phyloP scores from a whole-genome alignment of 2,888 invertebrate species.

The Ptychoptera albimana region DNA sequence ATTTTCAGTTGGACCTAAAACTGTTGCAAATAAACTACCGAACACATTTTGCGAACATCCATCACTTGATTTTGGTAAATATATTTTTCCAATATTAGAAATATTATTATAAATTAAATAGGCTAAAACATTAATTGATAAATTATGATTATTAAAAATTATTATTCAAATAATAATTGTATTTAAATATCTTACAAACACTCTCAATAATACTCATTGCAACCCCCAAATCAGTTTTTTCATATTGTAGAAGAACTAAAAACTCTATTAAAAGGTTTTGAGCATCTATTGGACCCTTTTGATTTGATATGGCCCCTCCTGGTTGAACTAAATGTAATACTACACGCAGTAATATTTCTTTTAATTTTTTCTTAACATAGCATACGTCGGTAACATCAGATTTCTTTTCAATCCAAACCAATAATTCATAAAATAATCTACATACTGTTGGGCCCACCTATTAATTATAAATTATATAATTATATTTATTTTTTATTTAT shows the following conservation, averaged over 20 bases:
- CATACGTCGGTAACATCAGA: constrained; percentile 38
- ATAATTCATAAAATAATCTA: constrained; percentile 52
- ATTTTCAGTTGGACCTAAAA: constrained; percentile 41
- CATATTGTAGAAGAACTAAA: constrained; percentile 41
- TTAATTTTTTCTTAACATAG: constrained; percentile 37
- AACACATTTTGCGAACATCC: constrained; percentile 41
- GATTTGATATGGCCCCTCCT: constrained; percentile 43
- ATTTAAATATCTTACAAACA: constrained; percentile 36
- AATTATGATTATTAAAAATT: neutral
- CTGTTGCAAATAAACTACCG: constrained; percentile 61
- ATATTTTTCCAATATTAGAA: constrained; percentile 36
- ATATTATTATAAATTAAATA: constrained; percentile 37
- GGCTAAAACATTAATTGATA: constrained; percentile 19
- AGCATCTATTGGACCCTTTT: constrained; percentile 55
- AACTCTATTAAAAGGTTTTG: constrained; percentile 55
- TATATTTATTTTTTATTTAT: neutral
- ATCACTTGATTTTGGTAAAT: constrained; percentile 37
- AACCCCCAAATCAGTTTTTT: constrained; percentile 50
- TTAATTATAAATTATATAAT: constrained; percentile 10
- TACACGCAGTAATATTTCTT: constrained; percentile 45
- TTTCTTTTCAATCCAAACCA: constrained; percentile 49
- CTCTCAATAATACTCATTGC: constrained; percentile 59
- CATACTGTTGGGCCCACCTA: constrained; percentile 65
- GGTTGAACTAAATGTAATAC: constrained; percentile 56
- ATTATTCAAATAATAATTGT: no score